Evolutionary conservation across 2,888 invertebrate genomes (phyloP).

Genomic region (Hypselothyrea guttata): DNA sequence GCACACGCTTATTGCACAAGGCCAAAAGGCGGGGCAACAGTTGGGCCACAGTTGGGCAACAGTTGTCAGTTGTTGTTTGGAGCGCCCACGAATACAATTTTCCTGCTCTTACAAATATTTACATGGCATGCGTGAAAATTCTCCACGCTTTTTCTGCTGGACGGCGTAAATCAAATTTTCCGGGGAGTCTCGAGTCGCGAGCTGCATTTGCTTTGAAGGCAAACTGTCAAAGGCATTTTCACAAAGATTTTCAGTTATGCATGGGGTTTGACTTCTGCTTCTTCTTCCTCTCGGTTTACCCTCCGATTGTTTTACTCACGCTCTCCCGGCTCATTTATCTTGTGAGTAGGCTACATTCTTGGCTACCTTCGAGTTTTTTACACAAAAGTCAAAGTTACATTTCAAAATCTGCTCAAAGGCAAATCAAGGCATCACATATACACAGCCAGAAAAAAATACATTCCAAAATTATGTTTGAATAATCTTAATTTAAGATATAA

Average conservation of each 20-base stretch:
- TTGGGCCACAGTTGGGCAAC: conserved; percentile 61
- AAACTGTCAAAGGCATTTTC: conserved; percentile 68
- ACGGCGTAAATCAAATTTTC: conserved; percentile 66
- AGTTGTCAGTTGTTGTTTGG: conserved; percentile 50
- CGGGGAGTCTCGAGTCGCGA: conserved; percentile 9
- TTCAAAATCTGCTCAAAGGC: conserved; percentile 31
- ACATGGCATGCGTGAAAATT: conserved; percentile 62
- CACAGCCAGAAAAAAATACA: conserved; percentile 1
- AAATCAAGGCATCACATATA: conserved; percentile 20
- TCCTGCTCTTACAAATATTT: conserved; percentile 51
- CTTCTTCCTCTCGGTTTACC: not conserved
- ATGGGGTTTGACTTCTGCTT: conserved; percentile 10
- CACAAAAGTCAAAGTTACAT: conserved; percentile 43
- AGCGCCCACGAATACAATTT: not conserved
- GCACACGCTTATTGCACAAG: conserved; percentile 59
- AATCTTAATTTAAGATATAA: no score
- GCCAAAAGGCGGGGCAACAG: conserved; percentile 61
- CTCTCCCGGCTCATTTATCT: conserved; percentile 1
- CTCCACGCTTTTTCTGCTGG: conserved; percentile 59
- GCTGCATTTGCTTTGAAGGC: conserved; percentile 63
- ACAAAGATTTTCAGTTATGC: conserved; percentile 57
- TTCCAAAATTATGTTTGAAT: no score
- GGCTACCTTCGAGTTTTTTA: conserved; percentile 32
- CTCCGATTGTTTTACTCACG: not conserved
- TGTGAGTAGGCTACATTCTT: conserved; percentile 24